phyloP scores from a whole-genome alignment of 2,797 vertebrate genomes.

The Caiman crocodilus region DNA sequence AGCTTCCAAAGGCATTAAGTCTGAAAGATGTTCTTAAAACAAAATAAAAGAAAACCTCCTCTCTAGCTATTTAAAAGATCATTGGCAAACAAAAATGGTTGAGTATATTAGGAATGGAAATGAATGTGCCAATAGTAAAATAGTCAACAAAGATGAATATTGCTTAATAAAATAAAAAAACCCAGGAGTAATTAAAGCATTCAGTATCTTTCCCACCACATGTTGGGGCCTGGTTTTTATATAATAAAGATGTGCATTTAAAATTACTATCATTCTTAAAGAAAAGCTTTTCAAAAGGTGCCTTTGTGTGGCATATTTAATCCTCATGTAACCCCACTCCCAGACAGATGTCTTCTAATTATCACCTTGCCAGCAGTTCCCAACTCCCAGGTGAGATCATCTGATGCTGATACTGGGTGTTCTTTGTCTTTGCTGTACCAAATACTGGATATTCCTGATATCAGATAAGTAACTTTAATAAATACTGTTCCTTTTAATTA shows the following conservation, averaged over 20 bases:
- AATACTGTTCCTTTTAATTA: neutral
- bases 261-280: neutral
- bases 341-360: neutral
- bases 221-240: no score
- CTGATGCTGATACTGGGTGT: neutral
- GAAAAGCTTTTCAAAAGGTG: neutral
- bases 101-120: neutral
- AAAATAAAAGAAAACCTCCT: neutral
- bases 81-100: neutral
- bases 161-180: no score
- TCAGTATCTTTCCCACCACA: no score
- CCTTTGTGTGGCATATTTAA: neutral
- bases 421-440: neutral
- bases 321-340: neutral
- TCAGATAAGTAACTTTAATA: neutral
- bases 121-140: no score
- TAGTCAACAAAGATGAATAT: no score
- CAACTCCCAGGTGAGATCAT: neutral
- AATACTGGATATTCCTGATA: no score
- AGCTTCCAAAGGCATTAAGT: neutral
- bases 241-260: no score
- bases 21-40: neutral
- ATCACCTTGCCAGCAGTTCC: neutral
- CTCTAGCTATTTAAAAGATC: neutral
- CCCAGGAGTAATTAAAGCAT: no score